Evolutionary conservation across 2,888 invertebrate species (phyloP), one percentile per base, ranked within the genome.

Genomic region (Diabrotica balteata): DNA sequence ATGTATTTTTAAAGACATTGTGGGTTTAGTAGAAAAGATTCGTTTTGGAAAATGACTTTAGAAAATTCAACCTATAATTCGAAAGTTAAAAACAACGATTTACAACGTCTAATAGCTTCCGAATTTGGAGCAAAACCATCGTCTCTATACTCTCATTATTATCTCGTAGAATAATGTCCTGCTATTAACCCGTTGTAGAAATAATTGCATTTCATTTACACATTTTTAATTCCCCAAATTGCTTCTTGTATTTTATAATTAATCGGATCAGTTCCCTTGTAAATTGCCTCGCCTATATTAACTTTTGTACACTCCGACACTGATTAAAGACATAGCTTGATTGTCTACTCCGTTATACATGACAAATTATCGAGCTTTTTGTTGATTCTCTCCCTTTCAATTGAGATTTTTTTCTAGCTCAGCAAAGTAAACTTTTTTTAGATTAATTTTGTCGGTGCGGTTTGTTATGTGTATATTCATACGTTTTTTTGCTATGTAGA

Each of bases 301-400:
- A 10, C 47, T 47, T 47, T 47, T 47, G 47, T 47, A 59, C 50
- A 43, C 49, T 42, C 8, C 11, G 43, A 8, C 10, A 59, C 42
- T 50, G 50, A 43, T 59, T 51, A 58, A 58, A 66, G 66, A 66
- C 55, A 57, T 49, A 49, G 44, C 54, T 50, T 66, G 66, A 66
- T 66, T 66, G 61, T 61, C 55, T 55, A 49, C 62, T 62, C 45
- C 52, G 62, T 59, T 67, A 62, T 63, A 59, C 62, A 67, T 67
- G 62, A 63, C 63, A 62, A 67, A 63, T 67, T 61, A 62, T 67
- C 54, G 52, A 67, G 45, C 44, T 67, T 67, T 63, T 67, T 67
- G 62, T 67, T 67, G 67, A 49, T 63, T 67, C 45, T 63, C 54
- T 63, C 54, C 51, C 51, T 60, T 52, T 60, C 60, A 60, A 59